phyloP scores from a whole-genome alignment of 2,888 invertebrate species.

The Hypsopygia costalis region DNA sequence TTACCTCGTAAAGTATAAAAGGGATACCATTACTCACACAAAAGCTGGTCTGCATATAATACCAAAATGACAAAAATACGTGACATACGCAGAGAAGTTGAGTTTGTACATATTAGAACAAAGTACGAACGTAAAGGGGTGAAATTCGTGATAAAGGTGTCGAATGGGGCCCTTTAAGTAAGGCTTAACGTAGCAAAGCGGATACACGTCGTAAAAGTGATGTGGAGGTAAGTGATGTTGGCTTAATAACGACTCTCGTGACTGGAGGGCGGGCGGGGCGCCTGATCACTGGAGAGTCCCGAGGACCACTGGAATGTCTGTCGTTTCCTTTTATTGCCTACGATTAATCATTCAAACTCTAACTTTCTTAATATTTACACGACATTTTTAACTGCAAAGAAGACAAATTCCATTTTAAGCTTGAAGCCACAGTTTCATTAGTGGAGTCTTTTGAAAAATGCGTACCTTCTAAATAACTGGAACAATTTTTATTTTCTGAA shows the following conservation, averaged over 20 bases:
- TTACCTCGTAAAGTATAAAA: conserved; percentile 9
- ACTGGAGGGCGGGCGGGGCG: conserved; percentile 17
- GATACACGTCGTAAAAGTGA: conserved; percentile 51
- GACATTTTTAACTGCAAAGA: too few relatives aligned
- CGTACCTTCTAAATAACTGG: conserved; percentile 27
- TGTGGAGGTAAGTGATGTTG: conserved; percentile 39
- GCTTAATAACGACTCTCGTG: conserved; percentile 32
- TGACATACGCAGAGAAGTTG: conserved; percentile 2
- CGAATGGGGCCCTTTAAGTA: conserved; percentile 33
- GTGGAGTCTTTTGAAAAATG: conserved; percentile 19
- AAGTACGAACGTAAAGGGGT: conserved; percentile 25
- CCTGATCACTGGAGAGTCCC: conserved; percentile 19
- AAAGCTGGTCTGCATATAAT: conserved; percentile 2
- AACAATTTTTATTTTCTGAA: conserved; percentile 30
- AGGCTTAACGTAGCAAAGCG: conserved; percentile 41
- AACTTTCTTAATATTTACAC: too few relatives aligned
- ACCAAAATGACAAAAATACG: not conserved
- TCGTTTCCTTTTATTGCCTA: not conserved
- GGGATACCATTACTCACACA: conserved; percentile 1
- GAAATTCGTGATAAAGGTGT: conserved; percentile 37
- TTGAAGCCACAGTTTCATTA: conserved; percentile 11
- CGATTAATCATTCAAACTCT: not conserved
- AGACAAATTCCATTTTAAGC: not conserved
- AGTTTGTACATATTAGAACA: conserved; percentile 5
- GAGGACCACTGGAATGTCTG: conserved; percentile 6